Evolutionary conservation across 23 tunicate genomes (phyloP), one percentile per base, ranked within the genome.

Genomic region (Botrylloides violaceus): DNA sequence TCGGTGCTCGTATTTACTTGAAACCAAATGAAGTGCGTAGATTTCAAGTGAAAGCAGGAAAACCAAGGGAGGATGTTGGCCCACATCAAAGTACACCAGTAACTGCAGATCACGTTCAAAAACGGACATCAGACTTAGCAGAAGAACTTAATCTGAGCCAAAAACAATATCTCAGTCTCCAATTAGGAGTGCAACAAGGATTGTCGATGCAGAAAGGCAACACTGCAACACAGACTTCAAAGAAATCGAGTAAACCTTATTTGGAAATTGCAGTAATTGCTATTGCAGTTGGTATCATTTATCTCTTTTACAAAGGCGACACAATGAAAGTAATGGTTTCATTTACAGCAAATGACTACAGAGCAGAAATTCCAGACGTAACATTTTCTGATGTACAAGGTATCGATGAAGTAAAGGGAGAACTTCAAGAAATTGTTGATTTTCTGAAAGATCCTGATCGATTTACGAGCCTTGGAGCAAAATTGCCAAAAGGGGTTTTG

Each of bases 401-500:
- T 5, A 55, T 80, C 1, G 85, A 80, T 61, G 85, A 80, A 49
- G 72, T 43, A 7, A 73, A 73, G 36, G 58, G 75, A 43, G 85
- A 80, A 43, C 43, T 80, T 1, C 36, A 29, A 31, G 79, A 80
- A 19, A 37, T 74, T 80, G 80, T 80, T 18, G 80, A 80, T 7
- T 80, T 80, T 30, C 37, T 80, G 26, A 60, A 43, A 37, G 79
- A 80, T 61, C 79, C 79, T 4, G 62, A 62, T 21, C 36, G 77
- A 29, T 80, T 73, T 60, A 61, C 72, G 2, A 49, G 34, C 19
- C 53, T 80, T 35, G 85, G 85, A 22, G 85, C 71, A 0, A 74
- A 61, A 49, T 30, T 80, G 27, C 85, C 85, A 23, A 80, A 74
- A 60, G 85, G 85, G 15, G 58, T 74, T 32, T 74, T 80, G 60